Base-by-base conservation (phyloP, 2,113 vertebrate species). In the Climacteris rufus region DNA sequence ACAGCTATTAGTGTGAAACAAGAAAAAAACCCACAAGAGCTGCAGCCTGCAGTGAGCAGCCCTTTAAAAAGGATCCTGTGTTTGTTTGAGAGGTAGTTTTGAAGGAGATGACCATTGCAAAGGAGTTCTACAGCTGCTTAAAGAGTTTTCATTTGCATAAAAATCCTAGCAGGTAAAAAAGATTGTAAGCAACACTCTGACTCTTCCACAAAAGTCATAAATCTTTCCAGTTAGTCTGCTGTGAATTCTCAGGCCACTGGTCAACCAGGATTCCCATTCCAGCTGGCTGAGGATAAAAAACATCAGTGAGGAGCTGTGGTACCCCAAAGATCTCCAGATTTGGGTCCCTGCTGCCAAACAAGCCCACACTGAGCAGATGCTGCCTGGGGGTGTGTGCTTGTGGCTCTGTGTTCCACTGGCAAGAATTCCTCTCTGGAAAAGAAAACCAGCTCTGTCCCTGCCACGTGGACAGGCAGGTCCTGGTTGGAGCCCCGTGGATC, bases 51-150 rank as follows among this genome's bases (percentile, higher is more conserved):
- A 82, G 64, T 10, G 44, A 64, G 18, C 49, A 60, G 9, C 39
- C 33, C 69, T 89, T 66, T 69, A 20, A 24, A 92, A 78, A 96
- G 71, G 37, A n/a, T 30, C n/a, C 53, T 13, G 16, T 25, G 28
- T 25, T 88, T 64, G 75, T 61, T 47, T 40, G 5, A 5, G 93
- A 96, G 91, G 87, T 95, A 88, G 78, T 81, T 96, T 61, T 61
- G 63, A 61, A 83, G 76, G 39, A 25, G 33, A 44, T 50, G 37
- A 42, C 39, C 30, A 23, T 5, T 33, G 52, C 54, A 47, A 84
- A 90, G 82, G 57, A 76, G 25, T 52, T 80, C 64, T 49, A 7
- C 1, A 20, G 37, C 53, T 80, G 71, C 57, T 74, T 49, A 9
- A 23, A 40, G 50, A 31, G 44, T 40, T 69, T 91, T 39, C 80